Evolutionary conservation across 1,140 invertebrate species (phyloP).

Genomic region (Sinella curviseta): DNA sequence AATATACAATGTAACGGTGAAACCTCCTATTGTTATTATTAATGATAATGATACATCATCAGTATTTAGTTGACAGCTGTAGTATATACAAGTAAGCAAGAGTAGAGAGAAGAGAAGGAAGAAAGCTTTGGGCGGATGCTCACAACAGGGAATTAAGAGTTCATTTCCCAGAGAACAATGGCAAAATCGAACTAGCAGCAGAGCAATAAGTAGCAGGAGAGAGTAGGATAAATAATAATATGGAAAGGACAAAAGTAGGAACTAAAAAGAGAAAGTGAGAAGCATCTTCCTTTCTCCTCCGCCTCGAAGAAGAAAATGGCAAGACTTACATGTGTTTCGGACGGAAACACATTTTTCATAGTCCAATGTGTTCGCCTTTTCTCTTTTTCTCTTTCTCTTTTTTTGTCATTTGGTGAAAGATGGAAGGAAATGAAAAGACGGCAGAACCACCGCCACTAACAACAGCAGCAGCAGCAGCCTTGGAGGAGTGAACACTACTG

Average conservation of each 20-base stretch:
- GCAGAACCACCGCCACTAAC: not conserved
- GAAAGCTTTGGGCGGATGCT: not conserved
- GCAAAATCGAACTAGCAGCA: slow-evolving; percentile 1
- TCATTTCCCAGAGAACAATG: slow-evolving; percentile 8
- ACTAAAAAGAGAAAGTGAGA: not conserved
- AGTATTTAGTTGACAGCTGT: slow-evolving; percentile 14
- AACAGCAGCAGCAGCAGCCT: no score
- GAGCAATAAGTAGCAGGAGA: no score
- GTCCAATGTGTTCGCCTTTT: not conserved
- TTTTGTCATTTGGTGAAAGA: not conserved
- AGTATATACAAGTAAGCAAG: not conserved
- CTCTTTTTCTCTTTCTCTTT: not conserved
- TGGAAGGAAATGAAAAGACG: not conserved
- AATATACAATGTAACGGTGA: not conserved
- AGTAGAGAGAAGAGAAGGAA: not conserved
- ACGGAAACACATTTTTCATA: slow-evolving; percentile 11
- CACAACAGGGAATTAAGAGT: slow-evolving; percentile 24
- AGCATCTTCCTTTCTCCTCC: not conserved
- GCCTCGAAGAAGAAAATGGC: not conserved
- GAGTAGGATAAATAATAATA: no score
- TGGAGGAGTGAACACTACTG: no score
- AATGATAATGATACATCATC: slow-evolving; percentile 23
- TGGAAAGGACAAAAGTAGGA: no score
- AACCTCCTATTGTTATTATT: slow-evolving; percentile 22
- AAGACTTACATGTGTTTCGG: not conserved